These are phyloP conservation scores for Hippocampus zosterae DNA, from an alignment of 2,113 vertebrate genomes.

Conservation along the genomic window DNA sequence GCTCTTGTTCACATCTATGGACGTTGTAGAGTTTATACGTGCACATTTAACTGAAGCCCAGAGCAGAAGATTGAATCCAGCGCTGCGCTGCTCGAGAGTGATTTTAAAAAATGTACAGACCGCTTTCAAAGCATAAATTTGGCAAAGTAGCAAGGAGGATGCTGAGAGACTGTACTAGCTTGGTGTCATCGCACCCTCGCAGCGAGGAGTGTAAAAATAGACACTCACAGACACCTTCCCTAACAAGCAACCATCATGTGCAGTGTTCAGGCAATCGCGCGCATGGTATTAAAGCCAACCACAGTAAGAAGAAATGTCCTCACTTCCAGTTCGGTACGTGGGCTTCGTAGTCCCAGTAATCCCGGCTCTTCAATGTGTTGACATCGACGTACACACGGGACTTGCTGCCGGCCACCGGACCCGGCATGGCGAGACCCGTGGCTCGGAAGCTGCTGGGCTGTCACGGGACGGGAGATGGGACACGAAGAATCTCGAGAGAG, in stretches of 20 bases:
- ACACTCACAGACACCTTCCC: conserved; percentile 13
- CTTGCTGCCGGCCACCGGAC: conserved; percentile 91
- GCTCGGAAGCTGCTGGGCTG: conserved; percentile 38
- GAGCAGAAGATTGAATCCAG: not conserved
- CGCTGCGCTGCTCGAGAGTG: not conserved
- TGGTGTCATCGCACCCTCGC: conserved; percentile 37
- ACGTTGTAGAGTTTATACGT: not conserved
- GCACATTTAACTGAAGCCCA: not conserved
- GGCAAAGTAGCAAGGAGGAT: conserved; percentile 4
- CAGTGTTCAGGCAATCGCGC: conserved; percentile 9
- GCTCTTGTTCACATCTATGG: not conserved
- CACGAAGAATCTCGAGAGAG: not conserved
- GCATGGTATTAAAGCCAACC: conserved; percentile 15
- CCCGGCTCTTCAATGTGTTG: conserved; percentile 94
- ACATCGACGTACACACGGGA: conserved; percentile 95
- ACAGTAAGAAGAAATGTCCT: conserved; percentile 51
- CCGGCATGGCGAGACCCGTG: conserved; percentile 87
- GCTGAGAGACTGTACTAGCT: conserved; percentile 3
- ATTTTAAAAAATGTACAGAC: not conserved
- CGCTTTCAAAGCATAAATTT: not conserved
- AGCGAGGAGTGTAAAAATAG: conserved; percentile 26
- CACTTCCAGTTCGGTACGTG: conserved; percentile 97
- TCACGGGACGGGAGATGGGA: not conserved
- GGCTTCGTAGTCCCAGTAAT: conserved; percentile 97
- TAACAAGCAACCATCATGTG: not conserved